phyloP scores from a whole-genome alignment of 2,797 vertebrate species.

The Eospalax fontanierii region DNA sequence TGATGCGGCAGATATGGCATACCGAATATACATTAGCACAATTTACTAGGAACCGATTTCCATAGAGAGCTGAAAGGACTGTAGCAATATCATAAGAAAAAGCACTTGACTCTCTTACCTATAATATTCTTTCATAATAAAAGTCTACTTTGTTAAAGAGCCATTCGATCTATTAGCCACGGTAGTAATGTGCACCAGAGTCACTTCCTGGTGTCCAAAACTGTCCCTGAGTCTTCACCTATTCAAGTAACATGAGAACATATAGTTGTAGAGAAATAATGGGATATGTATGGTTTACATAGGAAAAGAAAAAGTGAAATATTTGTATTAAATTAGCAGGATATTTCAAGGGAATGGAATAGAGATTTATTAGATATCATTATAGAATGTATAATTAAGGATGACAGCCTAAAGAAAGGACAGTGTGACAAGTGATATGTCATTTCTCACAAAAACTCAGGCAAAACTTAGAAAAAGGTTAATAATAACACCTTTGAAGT shows the following conservation, averaged over 20 bases:
- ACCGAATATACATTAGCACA: background rate
- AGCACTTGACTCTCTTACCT: background rate
- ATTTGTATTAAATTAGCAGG: background rate
- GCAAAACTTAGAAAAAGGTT: background rate
- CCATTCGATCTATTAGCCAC: background rate
- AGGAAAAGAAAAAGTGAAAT: background rate
- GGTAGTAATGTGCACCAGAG: background rate
- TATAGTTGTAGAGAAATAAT: background rate
- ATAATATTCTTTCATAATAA: background rate
- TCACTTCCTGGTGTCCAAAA: background rate
- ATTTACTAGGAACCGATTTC: slow-evolving; percentile 20
- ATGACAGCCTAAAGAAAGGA: background rate
- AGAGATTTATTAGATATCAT: slow-evolving; percentile 13
- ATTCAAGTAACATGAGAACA: background rate
- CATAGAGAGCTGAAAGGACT: background rate
- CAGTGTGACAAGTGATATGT: background rate
- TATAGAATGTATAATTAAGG: background rate
- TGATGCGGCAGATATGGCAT: background rate
- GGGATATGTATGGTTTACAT: background rate
- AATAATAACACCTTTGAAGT: background rate
- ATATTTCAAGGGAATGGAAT: background rate
- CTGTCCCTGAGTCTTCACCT: background rate
- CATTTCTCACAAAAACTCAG: background rate
- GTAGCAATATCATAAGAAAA: background rate
- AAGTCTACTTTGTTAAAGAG: background rate